Conservation (phyloP, 2,113 vertebrate species). For the Prunella himalayana region DNA sequence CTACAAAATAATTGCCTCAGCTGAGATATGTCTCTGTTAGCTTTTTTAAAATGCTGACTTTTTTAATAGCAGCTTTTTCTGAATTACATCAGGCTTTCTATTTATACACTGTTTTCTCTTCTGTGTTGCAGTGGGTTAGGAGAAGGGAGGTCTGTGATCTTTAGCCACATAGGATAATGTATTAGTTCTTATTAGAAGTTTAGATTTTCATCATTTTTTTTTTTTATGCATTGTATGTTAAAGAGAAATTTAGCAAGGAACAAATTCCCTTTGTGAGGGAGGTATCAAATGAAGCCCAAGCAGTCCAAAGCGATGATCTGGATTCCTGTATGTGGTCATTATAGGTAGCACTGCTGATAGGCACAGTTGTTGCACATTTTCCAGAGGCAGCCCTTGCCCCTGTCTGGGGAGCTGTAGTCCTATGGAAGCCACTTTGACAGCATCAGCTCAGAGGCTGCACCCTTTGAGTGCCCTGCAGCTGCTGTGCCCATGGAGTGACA, state of each 20-base stretch:
- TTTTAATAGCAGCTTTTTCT: constrained; percentile 12
- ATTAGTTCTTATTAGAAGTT: not conserved
- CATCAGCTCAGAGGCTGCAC: not conserved
- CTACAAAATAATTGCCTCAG: constrained; percentile 43
- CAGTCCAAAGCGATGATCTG: not conserved
- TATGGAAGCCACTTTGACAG: not conserved
- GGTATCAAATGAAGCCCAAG: not conserved
- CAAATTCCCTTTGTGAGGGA: not conserved
- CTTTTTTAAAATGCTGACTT: constrained; percentile 46
- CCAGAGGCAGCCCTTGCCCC: not conserved
- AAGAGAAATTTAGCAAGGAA: not conserved
- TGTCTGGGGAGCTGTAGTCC: not conserved
- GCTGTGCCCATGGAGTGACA: not conserved
- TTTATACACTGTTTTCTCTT: not conserved
- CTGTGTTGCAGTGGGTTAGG: not conserved
- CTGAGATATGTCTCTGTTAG: constrained; percentile 35
- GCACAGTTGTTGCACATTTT: not conserved
- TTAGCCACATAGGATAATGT: not conserved
- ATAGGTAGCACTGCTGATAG: not conserved
- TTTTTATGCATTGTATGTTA: accelerated
- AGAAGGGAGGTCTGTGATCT: not conserved
- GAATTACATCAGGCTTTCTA: constrained; percentile 12
- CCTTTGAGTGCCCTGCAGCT: not conserved
- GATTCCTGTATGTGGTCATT: not conserved
- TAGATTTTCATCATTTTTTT: not conserved